Evolutionary conservation across 2,888 invertebrate species (phyloP).

Genomic region (Pammene fasciana): DNA sequence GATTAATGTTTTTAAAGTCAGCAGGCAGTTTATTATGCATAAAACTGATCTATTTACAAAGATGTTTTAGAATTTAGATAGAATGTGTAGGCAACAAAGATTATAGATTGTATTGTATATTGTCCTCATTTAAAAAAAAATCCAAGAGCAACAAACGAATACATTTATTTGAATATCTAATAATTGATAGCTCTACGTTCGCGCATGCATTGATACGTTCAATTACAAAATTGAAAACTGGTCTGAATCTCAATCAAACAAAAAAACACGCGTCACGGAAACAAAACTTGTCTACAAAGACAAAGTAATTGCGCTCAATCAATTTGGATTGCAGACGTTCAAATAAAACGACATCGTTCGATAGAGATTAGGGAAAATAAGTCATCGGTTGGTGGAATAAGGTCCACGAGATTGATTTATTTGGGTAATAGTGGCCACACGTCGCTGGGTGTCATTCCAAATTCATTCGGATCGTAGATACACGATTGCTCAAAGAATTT

Average conservation of each 20-base stretch:
- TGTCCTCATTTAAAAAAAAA: too few species aligned
- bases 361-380: background rate
- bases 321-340: constrained; percentile 9
- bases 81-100: too few species aligned
- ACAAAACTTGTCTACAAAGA: constrained; percentile 1
- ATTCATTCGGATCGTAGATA: background rate
- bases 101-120: too few species aligned
- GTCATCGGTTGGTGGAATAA: background rate
- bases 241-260: constrained; percentile 11
- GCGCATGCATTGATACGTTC: background rate
- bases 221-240: background rate
- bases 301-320: constrained; percentile 27
- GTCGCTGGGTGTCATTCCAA: background rate
- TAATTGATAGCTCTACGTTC: too few species aligned
- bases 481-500: too few species aligned
- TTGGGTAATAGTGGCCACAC: constrained; percentile 22
- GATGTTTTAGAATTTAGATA: too few species aligned
- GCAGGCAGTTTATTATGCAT: too few species aligned
- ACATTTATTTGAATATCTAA: too few species aligned
- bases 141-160: too few species aligned
- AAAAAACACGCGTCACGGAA: constrained; percentile 9
- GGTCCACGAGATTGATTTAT: background rate
- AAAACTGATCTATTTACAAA: too few species aligned
- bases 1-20: too few species aligned
- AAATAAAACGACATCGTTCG: background rate